Base-by-base conservation (phyloP, 2,113 vertebrate species). In the Sterna hirundo region DNA sequence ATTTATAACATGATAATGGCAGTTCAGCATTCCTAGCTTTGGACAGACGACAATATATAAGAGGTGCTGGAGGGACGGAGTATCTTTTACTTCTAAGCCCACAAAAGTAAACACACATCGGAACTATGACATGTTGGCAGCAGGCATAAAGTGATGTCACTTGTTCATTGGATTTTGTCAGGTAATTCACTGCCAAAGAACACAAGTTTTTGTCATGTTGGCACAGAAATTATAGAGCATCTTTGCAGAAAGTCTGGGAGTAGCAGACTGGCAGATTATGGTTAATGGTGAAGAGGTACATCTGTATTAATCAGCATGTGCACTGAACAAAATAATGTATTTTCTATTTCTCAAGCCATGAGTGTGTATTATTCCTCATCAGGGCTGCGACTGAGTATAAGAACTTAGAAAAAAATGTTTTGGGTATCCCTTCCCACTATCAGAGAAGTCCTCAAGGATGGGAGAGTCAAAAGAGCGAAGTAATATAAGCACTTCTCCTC, bases 391-490 rank as follows among this genome's bases (percentile, higher is more conserved):
- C 2, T 44, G 32, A 61, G 13, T 36, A 16, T 3, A 36, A 29
- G 8, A 83, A 87, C 2, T n/a, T 30, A 5, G 10, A 12, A 68
- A 68, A 68, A 23, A 7, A 2, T 9, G 3, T 0, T 29, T 47
- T 54, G 34, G 29, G 9, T 22, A 42, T 23, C 26, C 4, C 3
- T 58, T 71, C 6, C 18, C 38, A 1, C 36, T 46, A 8, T 38
- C 20, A 47, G 27, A 70, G 34, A 49, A 64, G 12, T 3, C 5
- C 7, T 60, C 13, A 17, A 65, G 49, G 44, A 22, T 61, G 13
- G 13, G 4, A 30, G 10, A 42, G 2, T 25, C 6, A 5, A 61
- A 88, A 72, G 18, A 77, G 2, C 1, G 10, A 52, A 0, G 1
- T 5, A 46, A 13, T 12, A 17, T 6, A 36, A 70, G 6, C 1